Evolutionary conservation across 2,888 invertebrate genomes (phyloP), one percentile per base, ranked within the genome.

Genomic region (Tryphoninae sp.): DNA sequence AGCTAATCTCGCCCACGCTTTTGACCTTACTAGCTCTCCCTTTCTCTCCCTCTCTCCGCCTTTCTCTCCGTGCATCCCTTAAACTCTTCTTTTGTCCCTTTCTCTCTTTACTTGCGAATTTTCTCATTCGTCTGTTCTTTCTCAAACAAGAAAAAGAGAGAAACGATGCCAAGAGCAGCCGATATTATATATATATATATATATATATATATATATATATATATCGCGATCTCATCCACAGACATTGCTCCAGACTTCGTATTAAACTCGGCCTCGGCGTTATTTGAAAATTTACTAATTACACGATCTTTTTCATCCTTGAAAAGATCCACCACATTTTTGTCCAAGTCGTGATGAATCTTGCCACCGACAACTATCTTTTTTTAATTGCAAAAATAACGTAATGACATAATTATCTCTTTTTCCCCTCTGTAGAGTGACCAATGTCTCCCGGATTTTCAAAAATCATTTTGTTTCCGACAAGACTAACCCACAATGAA

Each of bases 1-100:
- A 67, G 71, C 75, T 76, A 75, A 78, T 84, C 71, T 72, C 77
- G 80, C 58, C 64, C 61, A 72, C 51, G 51, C 61, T 75, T 64
- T 42, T 33, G n/a, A 65, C 49, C 64, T 40, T 33, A 16, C 2
- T 23, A 23, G 11, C 42, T 16, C 68, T 19, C 16, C 59, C 62
- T 55, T 53, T 59, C 51, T 49, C 16, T 73, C 71, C 59, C 61
- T 23, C 23, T 61, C 64, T 75, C 51, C 51, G 55, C 26, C 23
- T 59, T 26, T 13, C 1, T 40, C 40, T 61, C 62, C 22, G 16
- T 1, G 19, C 16, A 55, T 55, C 55, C 55, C 16, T 19, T 19
- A 4, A 26, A 62, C 33, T n/a, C 16, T 51, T 75, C 55, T 58
- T 59, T 51, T 53, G 16, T 73, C 71, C 55, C 61, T 74, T 53